These are phyloP conservation scores for Nudaria mundana DNA, from an alignment of 2,888 invertebrate species.

Conservation along the genomic window DNA sequence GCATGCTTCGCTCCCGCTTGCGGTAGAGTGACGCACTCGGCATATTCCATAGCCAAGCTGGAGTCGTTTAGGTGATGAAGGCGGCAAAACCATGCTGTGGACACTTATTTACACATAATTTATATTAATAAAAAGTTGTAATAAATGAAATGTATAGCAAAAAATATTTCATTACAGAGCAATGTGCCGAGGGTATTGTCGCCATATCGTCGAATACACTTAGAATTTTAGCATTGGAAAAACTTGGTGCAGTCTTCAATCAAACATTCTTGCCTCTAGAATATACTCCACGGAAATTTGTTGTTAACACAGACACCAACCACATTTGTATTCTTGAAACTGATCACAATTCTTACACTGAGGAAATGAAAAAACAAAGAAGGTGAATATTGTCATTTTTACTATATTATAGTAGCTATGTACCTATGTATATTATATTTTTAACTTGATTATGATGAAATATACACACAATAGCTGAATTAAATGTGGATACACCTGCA, in stretches of 20 bases:
- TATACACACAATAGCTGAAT: slow-evolving; percentile 59
- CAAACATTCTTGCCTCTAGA: slow-evolving; percentile 96
- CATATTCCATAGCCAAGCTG: slow-evolving; percentile 89
- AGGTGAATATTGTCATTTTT: slow-evolving; percentile 66
- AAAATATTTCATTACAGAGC: slow-evolving; percentile 80
- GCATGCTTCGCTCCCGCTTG: slow-evolving; percentile 73
- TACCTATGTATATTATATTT: too few species aligned
- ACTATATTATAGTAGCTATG: not conserved
- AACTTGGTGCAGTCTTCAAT: slow-evolving; percentile 99
- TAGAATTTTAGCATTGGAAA: slow-evolving; percentile 98
- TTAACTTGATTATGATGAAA: slow-evolving; percentile 58
- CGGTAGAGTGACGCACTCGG: slow-evolving; percentile 79
- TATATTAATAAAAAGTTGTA: slow-evolving; percentile 30
- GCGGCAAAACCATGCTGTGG: slow-evolving; percentile 86
- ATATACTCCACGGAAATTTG: slow-evolving; percentile 97
- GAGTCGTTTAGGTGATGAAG: slow-evolving; percentile 85
- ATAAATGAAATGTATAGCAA: not conserved
- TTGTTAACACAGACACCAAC: slow-evolving; percentile 94
- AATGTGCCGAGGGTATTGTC: slow-evolving; percentile 99
- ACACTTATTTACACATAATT: slow-evolving; percentile 58
- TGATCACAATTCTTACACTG: slow-evolving; percentile 99
- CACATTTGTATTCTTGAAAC: slow-evolving; percentile 96
- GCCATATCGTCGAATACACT: slow-evolving; percentile 99
- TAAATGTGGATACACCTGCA: slow-evolving; percentile 70
- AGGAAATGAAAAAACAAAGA: slow-evolving; percentile 95